Percentiles rank a stretch among this genome's conserved stretches.
phyloP scores from a whole-genome alignment of 2,888 invertebrate species.

The Anorthoa munda region DNA sequence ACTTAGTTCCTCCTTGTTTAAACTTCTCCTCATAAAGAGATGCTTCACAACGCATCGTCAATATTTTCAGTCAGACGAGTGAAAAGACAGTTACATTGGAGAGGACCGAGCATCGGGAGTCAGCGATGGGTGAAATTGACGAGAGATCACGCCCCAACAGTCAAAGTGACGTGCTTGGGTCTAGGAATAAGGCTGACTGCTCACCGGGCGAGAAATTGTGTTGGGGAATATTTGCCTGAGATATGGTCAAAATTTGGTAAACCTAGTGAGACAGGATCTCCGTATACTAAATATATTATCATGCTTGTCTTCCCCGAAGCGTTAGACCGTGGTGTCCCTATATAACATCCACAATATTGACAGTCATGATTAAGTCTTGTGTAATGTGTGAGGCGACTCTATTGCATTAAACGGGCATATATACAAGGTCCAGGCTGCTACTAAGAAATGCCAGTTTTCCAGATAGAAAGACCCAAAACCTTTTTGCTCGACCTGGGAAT shows the following conservation, averaged over 20 bases:
- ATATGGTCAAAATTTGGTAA: not conserved
- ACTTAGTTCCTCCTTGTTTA: not conserved
- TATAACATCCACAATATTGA: too few species aligned
- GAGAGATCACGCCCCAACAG: constrained; percentile 31
- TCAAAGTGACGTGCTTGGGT: constrained; percentile 48
- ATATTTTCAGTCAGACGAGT: constrained; percentile 26
- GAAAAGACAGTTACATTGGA: constrained; percentile 25
- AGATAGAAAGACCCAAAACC: too few species aligned
- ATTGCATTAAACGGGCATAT: too few species aligned
- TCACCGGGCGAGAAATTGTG: not conserved
- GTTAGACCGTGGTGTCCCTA: too few species aligned
- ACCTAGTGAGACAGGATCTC: too few species aligned
- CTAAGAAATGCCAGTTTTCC: too few species aligned
- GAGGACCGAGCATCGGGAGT: constrained; percentile 22
- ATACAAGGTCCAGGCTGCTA: too few species aligned
- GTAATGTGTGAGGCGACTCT: too few species aligned
- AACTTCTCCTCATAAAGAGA: not conserved
- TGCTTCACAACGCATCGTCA: not conserved
- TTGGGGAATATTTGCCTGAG: not conserved
- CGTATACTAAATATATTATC: too few species aligned
- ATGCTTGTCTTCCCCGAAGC: too few species aligned
- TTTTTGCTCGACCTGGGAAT: too few species aligned
- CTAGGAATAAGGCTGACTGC: constrained; percentile 8
- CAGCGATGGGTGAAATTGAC: constrained; percentile 57
- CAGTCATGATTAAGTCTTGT: too few species aligned